phyloP scores from a whole-genome alignment of 2,113 vertebrate genomes.

The Noturus placidus region DNA sequence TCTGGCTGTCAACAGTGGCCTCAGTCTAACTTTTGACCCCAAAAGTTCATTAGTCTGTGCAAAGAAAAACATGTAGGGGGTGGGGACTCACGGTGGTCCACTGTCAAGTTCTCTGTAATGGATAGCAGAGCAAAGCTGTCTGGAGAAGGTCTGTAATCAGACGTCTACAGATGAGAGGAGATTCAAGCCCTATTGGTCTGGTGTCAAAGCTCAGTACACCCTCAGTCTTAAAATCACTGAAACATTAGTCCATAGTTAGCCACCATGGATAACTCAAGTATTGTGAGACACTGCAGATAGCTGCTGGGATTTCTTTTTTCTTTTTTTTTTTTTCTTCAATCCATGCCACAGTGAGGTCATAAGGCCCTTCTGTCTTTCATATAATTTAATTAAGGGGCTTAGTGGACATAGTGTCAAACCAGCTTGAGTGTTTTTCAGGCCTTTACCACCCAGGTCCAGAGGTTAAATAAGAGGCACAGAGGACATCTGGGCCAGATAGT shows the following conservation, averaged over 20 bases:
- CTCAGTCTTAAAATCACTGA: slow-evolving; percentile 21
- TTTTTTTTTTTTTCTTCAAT: neutral
- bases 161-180: slow-evolving; percentile 37
- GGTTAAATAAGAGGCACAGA: slow-evolving; percentile 49
- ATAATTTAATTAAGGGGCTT: slow-evolving; percentile 46
- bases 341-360: slow-evolving; percentile 31
- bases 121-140: slow-evolving; percentile 45
- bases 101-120: slow-evolving; percentile 47
- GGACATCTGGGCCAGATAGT: slow-evolving; percentile 48
- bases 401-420: slow-evolving; percentile 8
- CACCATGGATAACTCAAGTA: slow-evolving; percentile 28
- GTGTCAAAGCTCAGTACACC: slow-evolving; percentile 24
- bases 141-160: slow-evolving; percentile 43
- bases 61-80: slow-evolving; percentile 42
- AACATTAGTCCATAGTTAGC: slow-evolving; percentile 32
- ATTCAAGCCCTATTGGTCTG: slow-evolving; percentile 12
- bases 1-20: slow-evolving; percentile 47
- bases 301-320: neutral
- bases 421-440: slow-evolving; percentile 12
- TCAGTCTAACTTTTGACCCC: slow-evolving; percentile 51
- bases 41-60: slow-evolving; percentile 43
- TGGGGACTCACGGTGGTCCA: slow-evolving; percentile 39
- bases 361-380: slow-evolving; percentile 32
- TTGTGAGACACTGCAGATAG: slow-evolving; percentile 27
- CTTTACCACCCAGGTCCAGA: slow-evolving; percentile 24